Conservation (phyloP, 2,888 invertebrate species). For the Xylocampa areola region DNA sequence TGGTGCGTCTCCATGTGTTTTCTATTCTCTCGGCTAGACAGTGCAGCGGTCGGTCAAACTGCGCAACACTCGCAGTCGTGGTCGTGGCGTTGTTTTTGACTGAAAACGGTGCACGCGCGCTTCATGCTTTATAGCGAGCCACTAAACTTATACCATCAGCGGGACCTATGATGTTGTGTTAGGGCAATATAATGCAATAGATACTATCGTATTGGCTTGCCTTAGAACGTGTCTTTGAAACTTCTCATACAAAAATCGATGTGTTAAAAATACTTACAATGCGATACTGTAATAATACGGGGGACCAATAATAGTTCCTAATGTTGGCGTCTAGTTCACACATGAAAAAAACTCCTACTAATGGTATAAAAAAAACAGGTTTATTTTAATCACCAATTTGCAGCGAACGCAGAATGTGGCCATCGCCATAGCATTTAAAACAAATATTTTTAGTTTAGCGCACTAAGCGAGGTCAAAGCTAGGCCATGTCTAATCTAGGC, state of each 20-base stretch:
- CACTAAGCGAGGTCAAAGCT: constrained; percentile 37
- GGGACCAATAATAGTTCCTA: no score
- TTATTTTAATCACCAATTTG: constrained; percentile 31
- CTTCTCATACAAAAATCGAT: no score
- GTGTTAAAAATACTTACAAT: no score
- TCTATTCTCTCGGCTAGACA: constrained; percentile 68
- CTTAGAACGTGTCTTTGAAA: no score
- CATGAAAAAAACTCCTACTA: constrained; percentile 6
- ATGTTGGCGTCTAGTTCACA: constrained; percentile 15
- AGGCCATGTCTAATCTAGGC: constrained; percentile 34
- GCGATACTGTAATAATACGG: no score
- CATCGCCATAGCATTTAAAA: constrained; percentile 13
- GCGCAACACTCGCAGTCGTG: constrained; percentile 84
- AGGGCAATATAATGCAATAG: no score
- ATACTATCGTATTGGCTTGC: constrained; percentile 31
- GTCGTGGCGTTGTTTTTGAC: constrained; percentile 85
- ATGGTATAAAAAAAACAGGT: constrained; percentile 31
- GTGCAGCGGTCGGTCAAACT: constrained; percentile 75
- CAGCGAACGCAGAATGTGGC: constrained; percentile 19
- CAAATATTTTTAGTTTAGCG: constrained; percentile 15
- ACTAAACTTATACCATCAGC: constrained; percentile 60
- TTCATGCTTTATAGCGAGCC: constrained; percentile 74
- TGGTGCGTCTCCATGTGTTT: constrained; percentile 67
- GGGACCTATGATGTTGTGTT: constrained; percentile 26
- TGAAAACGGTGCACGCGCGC: constrained; percentile 88